phyloP scores from a whole-genome alignment of 1,140 invertebrate genomes.

The Drosophila melanogaster region Release_6_plus_ISO1_MT NT_033777.3:15956001-15956500 shows the following conservation, averaged over 20 bases:
- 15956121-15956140: slow-evolving; percentile 23
- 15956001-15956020: slow-evolving; percentile 25
- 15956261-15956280: slow-evolving; percentile 86
- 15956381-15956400: slow-evolving; percentile 42
- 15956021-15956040: slow-evolving; percentile 38
- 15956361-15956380: not conserved
- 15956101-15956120: not conserved
- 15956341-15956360: slow-evolving; percentile 9
- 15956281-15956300: slow-evolving; percentile 70
- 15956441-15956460: slow-evolving; percentile 32
- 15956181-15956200: slow-evolving; percentile 88
- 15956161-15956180: slow-evolving; percentile 51
- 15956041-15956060: slow-evolving; percentile 13
- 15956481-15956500: slow-evolving; percentile 6
- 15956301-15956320: slow-evolving; percentile 80
- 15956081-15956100: slow-evolving; percentile 37
- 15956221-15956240: slow-evolving; percentile 87
- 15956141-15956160: slow-evolving; percentile 19
- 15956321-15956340: slow-evolving; percentile 13
- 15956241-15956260: slow-evolving; percentile 89
- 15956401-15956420: slow-evolving; percentile 56
- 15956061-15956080: slow-evolving; percentile 56
- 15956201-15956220: slow-evolving; percentile 87
- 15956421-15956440: slow-evolving; percentile 36
- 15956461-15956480: slow-evolving; percentile 31